Evolutionary conservation across 2,888 invertebrate genomes (phyloP), one percentile per base, ranked within the genome.

Genomic region (Micoletzkya japonica): DNA sequence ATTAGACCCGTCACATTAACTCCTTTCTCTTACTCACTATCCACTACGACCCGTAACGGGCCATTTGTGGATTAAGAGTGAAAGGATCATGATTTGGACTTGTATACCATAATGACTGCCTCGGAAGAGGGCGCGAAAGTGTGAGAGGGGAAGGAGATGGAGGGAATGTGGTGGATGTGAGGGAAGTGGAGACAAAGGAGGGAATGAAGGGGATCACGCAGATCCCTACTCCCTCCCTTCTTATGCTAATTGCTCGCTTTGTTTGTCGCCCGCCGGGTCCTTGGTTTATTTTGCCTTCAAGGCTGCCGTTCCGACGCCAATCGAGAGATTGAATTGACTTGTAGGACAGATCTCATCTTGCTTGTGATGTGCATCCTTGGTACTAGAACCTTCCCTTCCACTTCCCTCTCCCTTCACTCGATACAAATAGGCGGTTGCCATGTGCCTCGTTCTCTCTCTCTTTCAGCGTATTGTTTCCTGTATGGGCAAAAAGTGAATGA

Each of bases 381-480:
- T 10, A 14, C 44, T 14, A 44, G 44, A 10, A 14, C 44, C 44
- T 44, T 44, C 10, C 20, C 44, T 44, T 44, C 44, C 44, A 10
- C 44, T 44, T 17, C 44, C 20, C 44, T 44, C 44, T 10, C 44
- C 20, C 10, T 44, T 44, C 44, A 44, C 44, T 44, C 63, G 14
- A 7, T 7, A 54, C 57, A 57, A 68, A 68, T 68, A 57, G 58
- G 34, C 20, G 68, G 58, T 56, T 68, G 39, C 30, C 57, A 44
- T 52, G 54, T 44, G 44, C 20, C 56, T 56, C 14, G 14, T 17
- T 17, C n/a, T 32, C 10, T 59, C 10, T 30, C 10, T 17, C 34
- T 10, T 7, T 7, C 59, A 7, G 17, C 10, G 59, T 32, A 59
- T 59, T 59, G 59, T 59, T 59, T 59, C 59, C 24, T 10, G 7